Base-by-base conservation (phyloP, 2,797 vertebrate genomes). In the Falco concolor region DNA sequence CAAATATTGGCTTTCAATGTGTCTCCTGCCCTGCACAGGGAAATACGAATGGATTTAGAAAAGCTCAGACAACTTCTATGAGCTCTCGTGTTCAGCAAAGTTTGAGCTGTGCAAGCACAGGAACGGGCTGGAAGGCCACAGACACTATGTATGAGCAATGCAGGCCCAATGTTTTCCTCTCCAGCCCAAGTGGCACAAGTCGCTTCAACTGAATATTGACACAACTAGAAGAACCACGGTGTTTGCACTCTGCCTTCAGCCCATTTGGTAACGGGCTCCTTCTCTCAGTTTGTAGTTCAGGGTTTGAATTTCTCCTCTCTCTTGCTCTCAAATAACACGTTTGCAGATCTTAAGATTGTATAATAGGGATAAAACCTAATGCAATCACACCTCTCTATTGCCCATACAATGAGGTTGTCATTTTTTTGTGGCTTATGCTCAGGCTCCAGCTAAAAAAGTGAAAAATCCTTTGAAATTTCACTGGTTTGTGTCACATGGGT, bases 61-160 rank as follows among this genome's bases (percentile, higher is more conserved):
- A 65, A 53, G 54, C 38, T 65, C 68, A 42, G 45, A 32, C 23
- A 73, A 47, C 25, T 80, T 76, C 15, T 13, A 54, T 6, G 23
- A 85, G 68, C 23, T 76, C 50, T 57, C 5, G 1, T 34, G 15
- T 6, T 45, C 56, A 72, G 42, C 83, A 79, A 45, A 10, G 2
- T 61, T 63, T 24, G 19, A 73, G 49, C 54, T 45, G 44, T 16
- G 30, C 10, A 19, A 44, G 21, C 9, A 38, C 6, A 36, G 42
- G 23, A 72, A 36, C 0, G 5, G 24, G 44, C 45, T 24, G 34
- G 28, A n/a, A 38, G 23, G 20, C 13, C 34, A 12, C 40, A 17
- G 28, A 17, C 45, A 67, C 2, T 12, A 23, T 2, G 3, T 12
- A 8, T 0, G 2, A 78, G 7, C n/a, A 54, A 22, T 3, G 30